A percentile compares a stretch with the other conserved stretches of the same genome.
Evolutionary conservation across 2,888 invertebrate species (phyloP).

Genomic region (Plutella xylostella): DNA sequence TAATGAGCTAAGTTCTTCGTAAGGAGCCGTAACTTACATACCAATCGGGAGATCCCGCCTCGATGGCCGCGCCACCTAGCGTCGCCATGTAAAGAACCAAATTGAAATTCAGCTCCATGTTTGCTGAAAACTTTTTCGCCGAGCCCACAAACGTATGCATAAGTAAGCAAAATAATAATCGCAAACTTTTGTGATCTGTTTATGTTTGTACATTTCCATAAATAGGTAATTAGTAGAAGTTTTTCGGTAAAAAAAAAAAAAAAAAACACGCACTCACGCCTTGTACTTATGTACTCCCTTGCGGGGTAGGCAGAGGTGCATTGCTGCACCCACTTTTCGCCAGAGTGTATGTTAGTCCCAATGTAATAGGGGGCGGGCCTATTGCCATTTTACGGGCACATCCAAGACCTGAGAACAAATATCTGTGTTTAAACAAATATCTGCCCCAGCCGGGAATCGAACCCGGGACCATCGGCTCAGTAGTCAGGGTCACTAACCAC

Average conservation of each 20-base stretch:
- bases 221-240: neutral
- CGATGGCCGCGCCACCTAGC: slow-evolving; percentile 25
- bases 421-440: too few relatives aligned
- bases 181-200: neutral
- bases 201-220: neutral
- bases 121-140: slow-evolving; percentile 4
- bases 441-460: too few relatives aligned
- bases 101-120: slow-evolving; percentile 5
- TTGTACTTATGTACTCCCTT: neutral
- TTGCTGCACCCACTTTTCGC: too few relatives aligned
- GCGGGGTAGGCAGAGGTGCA: neutral
- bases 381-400: too few relatives aligned
- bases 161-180: neutral
- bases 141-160: neutral
- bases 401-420: too few relatives aligned
- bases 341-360: too few relatives aligned
- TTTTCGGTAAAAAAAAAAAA: too few relatives aligned
- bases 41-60: too few relatives aligned
- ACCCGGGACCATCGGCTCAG: too few relatives aligned
- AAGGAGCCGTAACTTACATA: slow-evolving; percentile 65
- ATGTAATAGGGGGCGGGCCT: too few relatives aligned
- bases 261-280: neutral
- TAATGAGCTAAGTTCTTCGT: slow-evolving; percentile 68
- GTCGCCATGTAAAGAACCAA: slow-evolving; percentile 25
- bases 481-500: too few relatives aligned